A percentile compares a stretch with the other conserved stretches of the same genome.
Conservation (phyloP, 2,888 invertebrate species). For the Itoplectis maculator region DNA sequence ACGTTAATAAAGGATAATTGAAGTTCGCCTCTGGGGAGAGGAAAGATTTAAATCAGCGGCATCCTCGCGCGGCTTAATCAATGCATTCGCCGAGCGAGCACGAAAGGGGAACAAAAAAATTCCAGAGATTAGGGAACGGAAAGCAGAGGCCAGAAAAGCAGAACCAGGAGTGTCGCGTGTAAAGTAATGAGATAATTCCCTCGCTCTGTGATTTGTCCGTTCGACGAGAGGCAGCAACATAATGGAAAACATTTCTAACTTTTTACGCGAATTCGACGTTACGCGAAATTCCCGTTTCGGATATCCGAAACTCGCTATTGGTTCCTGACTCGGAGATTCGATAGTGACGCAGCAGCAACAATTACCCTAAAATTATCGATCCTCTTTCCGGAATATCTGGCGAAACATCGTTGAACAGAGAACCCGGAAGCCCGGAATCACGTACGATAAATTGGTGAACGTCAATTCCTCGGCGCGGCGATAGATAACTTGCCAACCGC, state of each 20-base stretch:
- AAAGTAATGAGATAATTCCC: slow-evolving; percentile 45
- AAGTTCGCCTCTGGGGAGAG: slow-evolving; percentile 29
- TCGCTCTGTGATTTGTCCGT: slow-evolving; percentile 41
- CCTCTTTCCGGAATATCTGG: slow-evolving; percentile 1
- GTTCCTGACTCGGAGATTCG: too few species aligned
- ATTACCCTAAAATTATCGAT: slow-evolving; percentile 43
- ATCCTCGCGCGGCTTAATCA: slow-evolving; percentile 33
- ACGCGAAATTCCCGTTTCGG: too few species aligned
- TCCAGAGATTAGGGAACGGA: slow-evolving; percentile 18
- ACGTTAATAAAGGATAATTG: slow-evolving; percentile 51
- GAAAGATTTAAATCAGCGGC: slow-evolving; percentile 31
- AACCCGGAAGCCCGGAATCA: slow-evolving; percentile 30
- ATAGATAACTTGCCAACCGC: slow-evolving; percentile 65
- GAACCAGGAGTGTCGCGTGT: slow-evolving; percentile 35
- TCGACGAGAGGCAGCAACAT: neutral
- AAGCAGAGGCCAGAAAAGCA: neutral
- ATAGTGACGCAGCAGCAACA: neutral
- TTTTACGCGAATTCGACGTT: slow-evolving; percentile 29
- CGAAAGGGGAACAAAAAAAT: slow-evolving; percentile 12
- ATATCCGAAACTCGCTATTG: too few species aligned
- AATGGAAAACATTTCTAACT: slow-evolving; percentile 39
- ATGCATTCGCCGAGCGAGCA: too few species aligned
- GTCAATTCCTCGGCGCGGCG: slow-evolving; percentile 55
- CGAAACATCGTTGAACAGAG: neutral
- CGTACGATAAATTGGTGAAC: slow-evolving; percentile 54